Evolutionary conservation across 2,888 invertebrate species (phyloP).

Genomic region (Rhimphoctona megacephalus): DNA sequence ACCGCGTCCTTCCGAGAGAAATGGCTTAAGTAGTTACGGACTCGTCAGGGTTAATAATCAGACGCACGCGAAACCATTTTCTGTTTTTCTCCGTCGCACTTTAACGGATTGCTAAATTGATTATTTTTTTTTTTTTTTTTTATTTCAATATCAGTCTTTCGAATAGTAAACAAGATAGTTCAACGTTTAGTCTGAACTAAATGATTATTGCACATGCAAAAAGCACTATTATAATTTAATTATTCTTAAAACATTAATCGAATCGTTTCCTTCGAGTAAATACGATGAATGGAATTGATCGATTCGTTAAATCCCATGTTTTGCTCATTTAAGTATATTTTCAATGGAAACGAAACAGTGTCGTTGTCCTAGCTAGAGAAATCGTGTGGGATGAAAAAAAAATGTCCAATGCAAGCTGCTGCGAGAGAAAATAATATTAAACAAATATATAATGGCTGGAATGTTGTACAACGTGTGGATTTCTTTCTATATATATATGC

Average conservation of each 20-base stretch:
- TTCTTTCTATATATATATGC: not conserved
- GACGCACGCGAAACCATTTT: constrained; percentile 43
- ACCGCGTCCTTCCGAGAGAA: not conserved
- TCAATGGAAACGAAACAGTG: not conserved
- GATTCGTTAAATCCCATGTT: constrained; percentile 4
- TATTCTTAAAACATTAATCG: not conserved
- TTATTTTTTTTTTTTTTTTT: not conserved
- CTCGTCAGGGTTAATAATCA: constrained; percentile 47
- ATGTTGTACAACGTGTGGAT: constrained; percentile 9
- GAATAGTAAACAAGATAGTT: not conserved
- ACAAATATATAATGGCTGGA: constrained; percentile 18
- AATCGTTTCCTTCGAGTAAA: not conserved
- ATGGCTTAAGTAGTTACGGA: constrained; percentile 38
- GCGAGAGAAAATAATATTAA: constrained; percentile 3
- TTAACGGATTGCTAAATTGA: constrained; percentile 7
- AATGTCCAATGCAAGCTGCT: constrained; percentile 6
- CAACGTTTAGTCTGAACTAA: not conserved
- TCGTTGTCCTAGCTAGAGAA: constrained; percentile 5
- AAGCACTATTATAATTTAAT: not conserved
- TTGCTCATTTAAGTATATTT: constrained; percentile 10
- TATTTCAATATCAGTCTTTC: not conserved
- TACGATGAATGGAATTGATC: not conserved
- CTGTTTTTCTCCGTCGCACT: not conserved
- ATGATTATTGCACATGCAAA: not conserved
- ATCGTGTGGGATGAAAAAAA: constrained; percentile 15